Percentiles rank a stretch among this genome's conserved stretches.
Conservation (phyloP, 2,113 vertebrate species). For the Clarias gariepinus region DNA sequence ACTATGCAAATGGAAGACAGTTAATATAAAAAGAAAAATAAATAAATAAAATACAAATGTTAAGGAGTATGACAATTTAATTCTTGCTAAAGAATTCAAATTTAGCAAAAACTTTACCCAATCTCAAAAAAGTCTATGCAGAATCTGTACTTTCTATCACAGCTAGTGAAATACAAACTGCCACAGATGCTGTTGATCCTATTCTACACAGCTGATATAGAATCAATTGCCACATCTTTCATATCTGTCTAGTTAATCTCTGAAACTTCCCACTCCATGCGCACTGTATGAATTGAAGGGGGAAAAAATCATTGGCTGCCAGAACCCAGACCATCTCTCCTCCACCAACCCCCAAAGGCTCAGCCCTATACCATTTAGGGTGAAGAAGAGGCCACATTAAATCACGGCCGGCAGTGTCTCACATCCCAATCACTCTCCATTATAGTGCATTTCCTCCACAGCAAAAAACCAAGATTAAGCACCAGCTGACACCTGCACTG, state of each 20-base stretch:
- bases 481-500: neutral
- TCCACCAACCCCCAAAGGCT: neutral
- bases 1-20: too few species aligned
- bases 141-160: neutral
- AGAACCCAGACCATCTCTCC: neutral
- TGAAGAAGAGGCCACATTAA: neutral
- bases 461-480: neutral
- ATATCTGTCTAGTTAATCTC: neutral
- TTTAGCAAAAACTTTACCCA: neutral
- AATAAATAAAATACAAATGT: neutral
- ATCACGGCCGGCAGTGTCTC: neutral
- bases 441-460: neutral
- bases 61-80: neutral
- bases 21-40: neutral
- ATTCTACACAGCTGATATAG: neutral
- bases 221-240: neutral
- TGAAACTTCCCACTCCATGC: constrained; percentile 3
- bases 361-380: neutral
- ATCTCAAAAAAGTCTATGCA: neutral
- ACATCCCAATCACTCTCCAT: neutral
- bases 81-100: neutral
- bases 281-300: neutral
- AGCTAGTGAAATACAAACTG: neutral
- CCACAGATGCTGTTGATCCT: constrained; percentile 4
- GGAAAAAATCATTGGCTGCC: neutral